Base-by-base conservation (phyloP, 2,888 invertebrate species). In the Epinotia ramella region DNA sequence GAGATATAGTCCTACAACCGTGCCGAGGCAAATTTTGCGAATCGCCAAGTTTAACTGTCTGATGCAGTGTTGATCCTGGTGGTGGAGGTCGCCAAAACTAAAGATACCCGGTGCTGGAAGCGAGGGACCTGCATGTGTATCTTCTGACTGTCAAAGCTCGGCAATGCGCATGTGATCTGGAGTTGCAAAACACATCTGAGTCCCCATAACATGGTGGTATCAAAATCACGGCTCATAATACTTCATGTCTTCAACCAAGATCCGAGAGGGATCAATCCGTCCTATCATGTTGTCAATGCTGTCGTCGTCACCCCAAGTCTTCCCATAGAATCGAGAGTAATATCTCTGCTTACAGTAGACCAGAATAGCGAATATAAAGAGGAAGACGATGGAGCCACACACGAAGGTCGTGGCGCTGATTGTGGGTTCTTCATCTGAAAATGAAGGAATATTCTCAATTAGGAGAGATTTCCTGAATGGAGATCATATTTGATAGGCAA, bases 161-260 rank as follows among this genome's bases (percentile, higher is more conserved):
- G 40, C 40, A 40, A 40, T 40, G 40, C 9, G 40, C 40, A 40
- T 33, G 0, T 33, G 33, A 33, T 33, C 33, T 33, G 33, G 6
- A 33, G 33, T 40, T 40, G 40, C 40, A 0, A 40, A 40, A 9
- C 40, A 9, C 40, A 40, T 40, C 40, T 40, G 40, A 40, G 40
- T 40, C 40, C 9, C 9, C 40, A 4, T 81, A 82, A 81, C 80
- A 53, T 64, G 60, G 63, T 44, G 33, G 1, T 63, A 33, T 40
- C 11, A 11, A 1, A 63, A n/a, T 33, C 40, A 63, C 6, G 3
- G 9, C 0, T 33, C n/a, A 63, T 16, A 33, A 40, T 33, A 75
- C 46, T 72, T 71, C 64, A 28, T 56, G 13, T 63, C 63, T 57
- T 57, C 24, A 64, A 63, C 11, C 7, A 53, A n/a, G 1, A 68